Conservation (phyloP, 2,797 vertebrate species). For the Myotis pilosus region DNA sequence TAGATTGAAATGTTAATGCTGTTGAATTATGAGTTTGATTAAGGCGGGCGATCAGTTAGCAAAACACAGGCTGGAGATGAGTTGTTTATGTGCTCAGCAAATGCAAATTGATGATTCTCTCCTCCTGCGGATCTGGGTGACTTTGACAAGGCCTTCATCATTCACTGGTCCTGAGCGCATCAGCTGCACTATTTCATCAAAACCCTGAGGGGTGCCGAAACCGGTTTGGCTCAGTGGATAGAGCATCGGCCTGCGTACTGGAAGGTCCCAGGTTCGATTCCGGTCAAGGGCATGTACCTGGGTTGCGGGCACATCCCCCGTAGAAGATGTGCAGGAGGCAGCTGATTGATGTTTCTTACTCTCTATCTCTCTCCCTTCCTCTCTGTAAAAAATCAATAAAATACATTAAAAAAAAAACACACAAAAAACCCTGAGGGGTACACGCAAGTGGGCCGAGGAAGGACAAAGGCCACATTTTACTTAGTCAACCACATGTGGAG, state of each 20-base stretch:
- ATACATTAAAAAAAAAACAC: too few relatives aligned
- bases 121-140: neutral
- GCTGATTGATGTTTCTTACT: too few relatives aligned
- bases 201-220: too few relatives aligned
- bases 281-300: too few relatives aligned
- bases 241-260: too few relatives aligned
- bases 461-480: neutral
- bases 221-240: too few relatives aligned
- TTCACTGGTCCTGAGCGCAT: neutral
- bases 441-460: neutral
- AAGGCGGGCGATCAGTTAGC: constrained; percentile 39
- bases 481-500: neutral
- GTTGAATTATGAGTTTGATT: constrained; percentile 64
- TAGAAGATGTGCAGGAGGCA: too few relatives aligned
- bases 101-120: constrained; percentile 25
- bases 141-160: constrained; percentile 32
- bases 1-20: constrained; percentile 17
- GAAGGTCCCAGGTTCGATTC: too few relatives aligned
- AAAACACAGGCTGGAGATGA: neutral
- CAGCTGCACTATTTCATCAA: neutral
- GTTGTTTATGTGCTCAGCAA: constrained; percentile 52
- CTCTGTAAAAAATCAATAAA: too few relatives aligned
- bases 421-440: too few relatives aligned
- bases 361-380: too few relatives aligned
- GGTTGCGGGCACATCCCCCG: too few relatives aligned